These are phyloP conservation scores for Gymnothorax reevesii DNA, from an alignment of 2,797 vertebrate species.

Conservation along the genomic window DNA sequence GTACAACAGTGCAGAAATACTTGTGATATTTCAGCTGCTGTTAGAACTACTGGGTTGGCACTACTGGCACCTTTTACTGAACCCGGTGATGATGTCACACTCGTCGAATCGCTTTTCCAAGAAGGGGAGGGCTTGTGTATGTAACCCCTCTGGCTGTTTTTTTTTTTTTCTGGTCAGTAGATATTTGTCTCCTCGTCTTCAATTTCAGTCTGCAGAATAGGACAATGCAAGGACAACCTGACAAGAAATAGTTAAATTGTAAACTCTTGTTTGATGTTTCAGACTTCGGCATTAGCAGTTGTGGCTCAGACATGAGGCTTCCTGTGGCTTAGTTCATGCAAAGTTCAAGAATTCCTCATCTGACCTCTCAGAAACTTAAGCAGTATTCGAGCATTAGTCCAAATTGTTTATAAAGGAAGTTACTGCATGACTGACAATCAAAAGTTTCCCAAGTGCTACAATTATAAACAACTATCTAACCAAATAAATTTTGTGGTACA, in stretches of 20 bases:
- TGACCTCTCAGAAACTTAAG: background rate
- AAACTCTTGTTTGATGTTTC: background rate
- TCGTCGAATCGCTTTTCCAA: background rate
- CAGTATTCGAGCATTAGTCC: background rate
- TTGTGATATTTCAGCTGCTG: background rate
- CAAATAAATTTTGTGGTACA: background rate
- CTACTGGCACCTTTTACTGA: background rate
- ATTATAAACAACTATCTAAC: background rate
- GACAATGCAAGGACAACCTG: background rate
- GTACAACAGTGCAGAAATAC: background rate
- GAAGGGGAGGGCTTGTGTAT: background rate
- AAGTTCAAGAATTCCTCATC: background rate
- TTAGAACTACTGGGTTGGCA: background rate
- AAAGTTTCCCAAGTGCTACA: background rate
- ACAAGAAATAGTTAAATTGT: background rate
- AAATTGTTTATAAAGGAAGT: background rate
- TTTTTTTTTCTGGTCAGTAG: background rate
- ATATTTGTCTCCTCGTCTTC: background rate
- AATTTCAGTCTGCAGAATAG: background rate
- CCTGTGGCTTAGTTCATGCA: background rate
- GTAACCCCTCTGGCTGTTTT: background rate
- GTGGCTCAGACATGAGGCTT: background rate
- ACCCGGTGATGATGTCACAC: background rate
- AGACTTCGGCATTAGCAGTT: background rate
- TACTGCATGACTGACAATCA: background rate